A percentile compares a stretch with the other conserved stretches of the same genome.
These are phyloP conservation scores for Zoroaster sp. DNA, from an alignment of 53 echinoderm and acorn worm species.

Conservation along the genomic window DNA sequence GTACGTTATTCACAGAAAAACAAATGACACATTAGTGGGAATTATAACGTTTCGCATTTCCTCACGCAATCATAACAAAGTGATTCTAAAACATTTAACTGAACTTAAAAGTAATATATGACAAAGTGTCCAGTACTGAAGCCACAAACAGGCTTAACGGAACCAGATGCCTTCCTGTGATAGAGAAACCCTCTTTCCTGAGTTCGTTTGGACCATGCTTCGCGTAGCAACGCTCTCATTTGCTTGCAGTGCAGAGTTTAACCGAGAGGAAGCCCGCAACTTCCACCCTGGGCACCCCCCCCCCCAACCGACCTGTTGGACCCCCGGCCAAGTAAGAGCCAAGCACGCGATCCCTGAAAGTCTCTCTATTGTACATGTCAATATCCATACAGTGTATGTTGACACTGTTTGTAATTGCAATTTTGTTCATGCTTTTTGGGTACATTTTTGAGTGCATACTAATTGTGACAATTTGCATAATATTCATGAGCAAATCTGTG, in stretches of 20 bases:
- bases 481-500: too few relatives aligned
- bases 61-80: background rate
- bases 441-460: background rate
- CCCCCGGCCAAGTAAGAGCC: background rate
- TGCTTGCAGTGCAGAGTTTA: too few relatives aligned
- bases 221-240: too few relatives aligned
- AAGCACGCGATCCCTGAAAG: slow-evolving; percentile 32
- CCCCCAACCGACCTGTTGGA: background rate
- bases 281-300: slow-evolving; percentile 5
- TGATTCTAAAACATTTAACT: background rate
- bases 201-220: too few relatives aligned
- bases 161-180: slow-evolving; percentile 37
- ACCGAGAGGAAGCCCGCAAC: background rate
- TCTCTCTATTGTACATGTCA: background rate
- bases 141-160: slow-evolving; percentile 12
- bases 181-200: slow-evolving; percentile 17
- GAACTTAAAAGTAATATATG: background rate
- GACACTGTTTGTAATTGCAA: too few relatives aligned
- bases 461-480: too few relatives aligned
- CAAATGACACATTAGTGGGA: background rate
- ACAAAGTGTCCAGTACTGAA: background rate
- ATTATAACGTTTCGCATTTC: background rate
- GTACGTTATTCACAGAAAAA: too few relatives aligned
- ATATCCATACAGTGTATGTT: too few relatives aligned
- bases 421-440: too few relatives aligned